Evolutionary conservation across 2,888 invertebrate species (phyloP).

Genomic region (Drosophila quinaria): DNA sequence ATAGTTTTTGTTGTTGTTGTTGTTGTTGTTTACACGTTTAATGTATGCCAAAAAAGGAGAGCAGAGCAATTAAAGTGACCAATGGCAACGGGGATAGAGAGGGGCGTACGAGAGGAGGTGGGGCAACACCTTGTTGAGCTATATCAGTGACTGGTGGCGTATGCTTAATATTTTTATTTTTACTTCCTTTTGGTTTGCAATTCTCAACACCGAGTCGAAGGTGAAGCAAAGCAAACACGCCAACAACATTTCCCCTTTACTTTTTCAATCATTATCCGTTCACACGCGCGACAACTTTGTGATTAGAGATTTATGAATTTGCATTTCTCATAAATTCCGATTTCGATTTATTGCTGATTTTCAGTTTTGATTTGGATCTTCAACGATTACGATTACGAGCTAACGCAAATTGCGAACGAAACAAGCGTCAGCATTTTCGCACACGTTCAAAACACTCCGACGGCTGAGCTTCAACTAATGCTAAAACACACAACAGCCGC

Average conservation of each 20-base stretch:
- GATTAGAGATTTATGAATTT: neutral
- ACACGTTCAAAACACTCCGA: slow-evolving; percentile 83
- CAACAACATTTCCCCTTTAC: slow-evolving; percentile 31
- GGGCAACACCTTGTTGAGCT: slow-evolving; percentile 15
- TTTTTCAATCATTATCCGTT: slow-evolving; percentile 2
- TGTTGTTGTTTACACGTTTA: slow-evolving; percentile 49
- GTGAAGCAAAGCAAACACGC: slow-evolving; percentile 44
- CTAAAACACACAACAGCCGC: slow-evolving; percentile 53
- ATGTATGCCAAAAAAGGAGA: slow-evolving; percentile 61
- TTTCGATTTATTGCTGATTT: slow-evolving; percentile 21
- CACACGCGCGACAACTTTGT: slow-evolving; percentile 13
- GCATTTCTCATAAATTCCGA: neutral
- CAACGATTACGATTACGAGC: slow-evolving; percentile 32
- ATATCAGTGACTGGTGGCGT: slow-evolving; percentile 19
- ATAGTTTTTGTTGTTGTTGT: slow-evolving; percentile 37
- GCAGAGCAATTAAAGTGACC: slow-evolving; percentile 63
- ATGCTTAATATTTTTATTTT: neutral
- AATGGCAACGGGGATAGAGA: slow-evolving; percentile 1
- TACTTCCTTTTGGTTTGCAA: slow-evolving; percentile 12
- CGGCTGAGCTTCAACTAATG: slow-evolving; percentile 85
- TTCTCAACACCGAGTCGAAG: slow-evolving; percentile 29
- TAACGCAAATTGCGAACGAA: slow-evolving; percentile 53
- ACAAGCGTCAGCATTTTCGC: slow-evolving; percentile 70
- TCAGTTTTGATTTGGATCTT: slow-evolving; percentile 1
- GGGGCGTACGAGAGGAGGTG: neutral